phyloP scores from a whole-genome alignment of 2,797 vertebrate genomes.

The Mycteria americana region DNA sequence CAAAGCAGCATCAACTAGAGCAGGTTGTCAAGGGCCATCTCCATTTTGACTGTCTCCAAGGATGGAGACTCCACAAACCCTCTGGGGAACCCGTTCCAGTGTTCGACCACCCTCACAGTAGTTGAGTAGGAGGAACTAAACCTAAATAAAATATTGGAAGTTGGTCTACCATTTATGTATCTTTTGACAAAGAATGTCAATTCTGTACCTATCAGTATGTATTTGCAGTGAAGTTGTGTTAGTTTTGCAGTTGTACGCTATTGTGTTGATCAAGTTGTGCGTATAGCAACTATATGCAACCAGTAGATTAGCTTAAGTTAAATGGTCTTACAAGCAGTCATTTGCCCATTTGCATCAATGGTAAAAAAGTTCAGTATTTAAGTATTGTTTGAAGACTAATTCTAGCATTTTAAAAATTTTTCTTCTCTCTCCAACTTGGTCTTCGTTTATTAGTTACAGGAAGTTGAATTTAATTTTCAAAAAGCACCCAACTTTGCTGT shows the following conservation, averaged over 20 bases:
- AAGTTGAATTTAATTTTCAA: not conserved
- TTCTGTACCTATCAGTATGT: not conserved
- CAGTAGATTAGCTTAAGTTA: not conserved
- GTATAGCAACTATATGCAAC: not conserved
- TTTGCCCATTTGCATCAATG: not conserved
- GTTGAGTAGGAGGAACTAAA: not conserved
- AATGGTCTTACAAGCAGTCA: not conserved
- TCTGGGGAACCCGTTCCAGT: not conserved
- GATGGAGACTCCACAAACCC: not conserved
- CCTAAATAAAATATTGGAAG: not conserved
- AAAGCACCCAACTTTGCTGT: not conserved
- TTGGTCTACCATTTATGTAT: not conserved
- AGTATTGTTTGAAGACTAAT: not conserved
- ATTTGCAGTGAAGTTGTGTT: not conserved
- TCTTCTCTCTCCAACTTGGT: not conserved
- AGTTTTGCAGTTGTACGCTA: not conserved
- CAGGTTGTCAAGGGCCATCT: not conserved
- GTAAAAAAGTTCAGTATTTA: not conserved
- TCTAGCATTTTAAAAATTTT: not conserved
- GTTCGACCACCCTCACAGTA: not conserved
- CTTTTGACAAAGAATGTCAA: not conserved
- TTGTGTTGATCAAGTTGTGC: not conserved
- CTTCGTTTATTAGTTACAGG: not conserved
- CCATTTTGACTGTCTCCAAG: not conserved
- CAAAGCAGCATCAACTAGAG: not conserved